Evolutionary conservation across 2,797 vertebrate genomes (phyloP).

Genomic region (Melanotaenia boesemani): DNA sequence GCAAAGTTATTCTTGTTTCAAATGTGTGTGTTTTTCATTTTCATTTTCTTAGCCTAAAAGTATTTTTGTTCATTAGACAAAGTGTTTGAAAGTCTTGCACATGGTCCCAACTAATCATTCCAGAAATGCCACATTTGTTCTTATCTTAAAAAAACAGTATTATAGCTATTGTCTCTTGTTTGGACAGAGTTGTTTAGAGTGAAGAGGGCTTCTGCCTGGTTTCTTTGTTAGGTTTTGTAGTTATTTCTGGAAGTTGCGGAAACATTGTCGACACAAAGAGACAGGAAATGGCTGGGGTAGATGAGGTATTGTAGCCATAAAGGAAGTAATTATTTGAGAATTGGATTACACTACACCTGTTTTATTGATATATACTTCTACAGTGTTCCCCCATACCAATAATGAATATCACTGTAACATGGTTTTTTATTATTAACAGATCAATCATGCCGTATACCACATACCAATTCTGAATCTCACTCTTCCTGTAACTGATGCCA

Average conservation of each 20-base stretch:
- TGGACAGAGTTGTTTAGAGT: constrained; percentile 21
- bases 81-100: neutral
- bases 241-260: constrained; percentile 41
- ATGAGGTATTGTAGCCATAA: constrained; percentile 53
- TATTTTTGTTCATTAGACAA: neutral
- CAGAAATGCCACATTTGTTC: constrained; percentile 14
- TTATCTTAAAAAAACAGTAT: constrained; percentile 13
- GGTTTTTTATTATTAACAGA: too few relatives aligned
- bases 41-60: neutral
- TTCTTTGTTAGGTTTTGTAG: constrained; percentile 19
- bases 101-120: neutral
- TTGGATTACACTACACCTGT: constrained; percentile 56
- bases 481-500: too few relatives aligned
- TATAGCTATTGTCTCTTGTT: constrained; percentile 4
- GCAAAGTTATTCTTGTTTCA: neutral
- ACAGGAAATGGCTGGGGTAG: constrained; percentile 31
- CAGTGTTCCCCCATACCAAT: neutral
- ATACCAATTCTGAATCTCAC: too few relatives aligned
- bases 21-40: neutral
- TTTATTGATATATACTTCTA: constrained; percentile 60
- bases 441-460: too few relatives aligned
- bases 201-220: constrained; percentile 24
- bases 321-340: constrained; percentile 52
- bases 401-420: too few relatives aligned
- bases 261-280: constrained; percentile 37